Evolutionary conservation across 2,888 invertebrate genomes (phyloP), one percentile per base, ranked within the genome.

Genomic region (Pseudanteris insignis): DNA sequence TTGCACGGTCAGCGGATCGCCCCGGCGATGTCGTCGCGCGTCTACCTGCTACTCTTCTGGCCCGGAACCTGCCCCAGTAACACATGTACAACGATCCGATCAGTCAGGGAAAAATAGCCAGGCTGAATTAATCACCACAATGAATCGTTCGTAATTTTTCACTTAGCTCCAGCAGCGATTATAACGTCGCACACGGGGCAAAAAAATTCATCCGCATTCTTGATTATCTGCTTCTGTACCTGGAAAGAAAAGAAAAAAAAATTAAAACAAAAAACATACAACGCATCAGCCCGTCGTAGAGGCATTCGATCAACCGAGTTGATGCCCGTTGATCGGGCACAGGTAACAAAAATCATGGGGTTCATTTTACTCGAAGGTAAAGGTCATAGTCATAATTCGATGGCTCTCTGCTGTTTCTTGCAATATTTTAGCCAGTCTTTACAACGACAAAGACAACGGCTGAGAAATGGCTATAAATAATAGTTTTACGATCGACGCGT

Each of bases 381-480:
- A 63, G 58, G 57, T 62, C 55, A 55, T 2, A 51, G 41, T 50
- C 57, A 53, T 57, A 62, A 57, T 36, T 51, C 55, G 21, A 50
- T 34, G 33, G 58, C 48, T 54, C 51, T 54, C 46, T 28, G 32
- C 32, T 44, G 53, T 57, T 62, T 57, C 57, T 37, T 30, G 57
- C 37, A 48, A 48, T 62, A 53, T 53, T 57, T 57, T 51, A 46
- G 41, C 46, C 15, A 11, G 25, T 32, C 34, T 51, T 41, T 46
- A 36, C 15, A 34, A 38, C 44, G 41, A 29, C 32, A 46, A 63
- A 65, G 67, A 66, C 68, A 70, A 66, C 69, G 65, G 64, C 64
- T 65, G 66, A 54, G 54, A 61, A 71, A 69, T 67, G 36, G 63
- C 67, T 64, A 65, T 68, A 69, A 69, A 69, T 65, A 47, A 59